These are phyloP conservation scores for Scopus umbretta DNA, from an alignment of 2,113 vertebrate species.

Conservation along the genomic window DNA sequence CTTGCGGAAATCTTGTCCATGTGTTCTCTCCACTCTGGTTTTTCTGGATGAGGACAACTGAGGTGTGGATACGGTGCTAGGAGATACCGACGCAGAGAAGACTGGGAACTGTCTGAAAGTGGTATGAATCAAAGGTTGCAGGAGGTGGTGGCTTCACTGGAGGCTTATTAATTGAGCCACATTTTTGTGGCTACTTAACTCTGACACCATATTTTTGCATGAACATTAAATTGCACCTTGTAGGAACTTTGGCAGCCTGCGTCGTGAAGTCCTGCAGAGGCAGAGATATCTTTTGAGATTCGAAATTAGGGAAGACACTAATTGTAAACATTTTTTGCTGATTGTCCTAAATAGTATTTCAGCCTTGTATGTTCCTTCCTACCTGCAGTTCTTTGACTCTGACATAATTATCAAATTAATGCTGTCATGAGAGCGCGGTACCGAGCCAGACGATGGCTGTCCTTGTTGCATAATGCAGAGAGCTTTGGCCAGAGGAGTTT, in stretches of 20 bases:
- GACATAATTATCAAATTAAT: background rate
- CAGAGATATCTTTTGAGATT: background rate
- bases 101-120: background rate
- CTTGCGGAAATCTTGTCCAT: background rate
- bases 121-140: background rate
- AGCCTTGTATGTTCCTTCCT: background rate
- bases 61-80: background rate
- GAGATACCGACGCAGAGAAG: background rate
- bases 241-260: background rate
- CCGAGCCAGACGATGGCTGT: background rate
- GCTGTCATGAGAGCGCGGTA: background rate
- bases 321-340: background rate
- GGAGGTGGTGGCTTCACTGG: background rate
- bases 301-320: background rate
- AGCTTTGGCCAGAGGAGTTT: background rate
- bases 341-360: background rate
- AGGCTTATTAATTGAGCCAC: background rate
- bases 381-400: background rate
- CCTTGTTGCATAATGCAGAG: background rate
- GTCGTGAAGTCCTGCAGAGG: background rate
- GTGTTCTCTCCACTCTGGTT: rapidly evolving
- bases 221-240: background rate
- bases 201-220: background rate
- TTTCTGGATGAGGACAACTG: background rate
- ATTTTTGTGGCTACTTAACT: background rate